Conservation (phyloP, 37 sponge, comb jelly and placozoan genomes). For the Axinella damicornis region DNA sequence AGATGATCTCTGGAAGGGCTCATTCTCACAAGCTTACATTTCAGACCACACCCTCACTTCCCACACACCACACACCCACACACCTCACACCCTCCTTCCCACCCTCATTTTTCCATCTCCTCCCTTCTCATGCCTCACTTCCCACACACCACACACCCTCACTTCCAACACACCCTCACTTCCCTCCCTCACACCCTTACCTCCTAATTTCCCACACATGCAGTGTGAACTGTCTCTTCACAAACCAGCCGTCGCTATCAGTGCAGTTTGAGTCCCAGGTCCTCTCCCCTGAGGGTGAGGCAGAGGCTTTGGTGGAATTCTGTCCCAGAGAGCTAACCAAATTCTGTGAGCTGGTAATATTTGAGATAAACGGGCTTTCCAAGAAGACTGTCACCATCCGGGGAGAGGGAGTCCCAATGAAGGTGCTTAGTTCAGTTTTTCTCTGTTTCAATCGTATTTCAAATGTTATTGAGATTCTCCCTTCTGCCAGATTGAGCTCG, state of each 20-base stretch:
- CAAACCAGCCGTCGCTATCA: slow-evolving; percentile 59
- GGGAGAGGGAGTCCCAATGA: slow-evolving; percentile 91
- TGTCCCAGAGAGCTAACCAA: slow-evolving; percentile 71
- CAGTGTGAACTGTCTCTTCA: slow-evolving; percentile 78
- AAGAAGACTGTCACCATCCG: slow-evolving; percentile 57
- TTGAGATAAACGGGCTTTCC: slow-evolving; percentile 90
- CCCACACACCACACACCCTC: too few relatives aligned
- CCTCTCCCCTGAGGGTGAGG: slow-evolving; percentile 60
- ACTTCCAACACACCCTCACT: too few relatives aligned
- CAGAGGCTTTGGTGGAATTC: slow-evolving; percentile 73
- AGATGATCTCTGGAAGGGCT: too few relatives aligned
- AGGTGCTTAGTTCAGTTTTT: too few relatives aligned
- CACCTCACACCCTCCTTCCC: too few relatives aligned
- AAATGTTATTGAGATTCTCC: too few relatives aligned
- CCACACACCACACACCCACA: slow-evolving; percentile 1
- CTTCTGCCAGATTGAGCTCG: slow-evolving; percentile 74
- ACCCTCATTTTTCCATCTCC: too few relatives aligned
- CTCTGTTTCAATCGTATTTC: too few relatives aligned
- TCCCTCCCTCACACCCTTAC: too few relatives aligned
- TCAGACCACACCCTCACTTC: too few relatives aligned
- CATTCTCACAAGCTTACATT: too few relatives aligned
- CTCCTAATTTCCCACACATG: neutral
- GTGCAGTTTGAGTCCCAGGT: slow-evolving; percentile 77
- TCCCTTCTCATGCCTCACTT: too few relatives aligned
- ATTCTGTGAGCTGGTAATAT: slow-evolving; percentile 74